A percentile compares a stretch with the other conserved stretches of the same genome.
phyloP scores from a whole-genome alignment of 2,113 vertebrate species.

The Sula dactylatra region DNA sequence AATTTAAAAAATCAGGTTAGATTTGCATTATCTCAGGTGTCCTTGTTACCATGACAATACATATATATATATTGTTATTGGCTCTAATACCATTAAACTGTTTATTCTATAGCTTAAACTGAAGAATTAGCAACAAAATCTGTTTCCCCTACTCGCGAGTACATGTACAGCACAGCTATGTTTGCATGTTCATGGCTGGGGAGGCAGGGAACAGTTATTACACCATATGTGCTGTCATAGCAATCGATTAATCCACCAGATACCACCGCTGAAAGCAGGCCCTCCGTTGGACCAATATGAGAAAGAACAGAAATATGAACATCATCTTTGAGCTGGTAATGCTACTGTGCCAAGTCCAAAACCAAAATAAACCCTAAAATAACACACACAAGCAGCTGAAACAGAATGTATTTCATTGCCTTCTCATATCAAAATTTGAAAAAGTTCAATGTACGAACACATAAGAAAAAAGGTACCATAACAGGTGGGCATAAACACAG shows the following conservation, averaged over 20 bases:
- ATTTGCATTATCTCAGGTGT: background rate
- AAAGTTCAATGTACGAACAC: background rate
- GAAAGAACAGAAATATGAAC: background rate
- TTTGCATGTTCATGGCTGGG: background rate
- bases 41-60: background rate
- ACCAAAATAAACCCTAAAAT: background rate
- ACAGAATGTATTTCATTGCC: background rate
- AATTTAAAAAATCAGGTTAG: background rate
- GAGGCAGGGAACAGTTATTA: background rate
- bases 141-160: background rate
- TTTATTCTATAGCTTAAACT: background rate
- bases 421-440: background rate
- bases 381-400: background rate
- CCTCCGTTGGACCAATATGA: background rate
- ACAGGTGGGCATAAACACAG: background rate
- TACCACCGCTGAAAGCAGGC: background rate
- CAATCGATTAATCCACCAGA: background rate
- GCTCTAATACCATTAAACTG: background rate
- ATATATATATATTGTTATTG: background rate
- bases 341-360: background rate
- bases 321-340: background rate
- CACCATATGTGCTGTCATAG: rapidly evolving
- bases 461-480: background rate
- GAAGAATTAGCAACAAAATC: background rate
- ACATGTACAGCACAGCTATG: background rate